Conservation (phyloP, 2,888 invertebrate genomes). For the Gisinianus flammeolus region DNA sequence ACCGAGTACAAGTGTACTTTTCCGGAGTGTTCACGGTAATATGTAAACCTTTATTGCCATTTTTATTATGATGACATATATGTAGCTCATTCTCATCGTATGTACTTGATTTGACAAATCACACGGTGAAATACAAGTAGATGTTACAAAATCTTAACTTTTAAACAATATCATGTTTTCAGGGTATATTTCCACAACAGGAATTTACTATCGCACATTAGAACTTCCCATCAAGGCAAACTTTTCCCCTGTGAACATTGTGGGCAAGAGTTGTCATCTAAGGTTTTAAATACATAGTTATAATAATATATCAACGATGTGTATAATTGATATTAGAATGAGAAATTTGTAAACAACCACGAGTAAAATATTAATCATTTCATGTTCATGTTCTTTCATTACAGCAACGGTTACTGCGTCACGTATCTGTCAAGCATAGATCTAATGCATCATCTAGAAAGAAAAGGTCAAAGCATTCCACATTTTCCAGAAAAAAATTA, state of each 20-base stretch:
- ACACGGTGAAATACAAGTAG: too few relatives aligned
- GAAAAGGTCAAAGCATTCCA: not conserved
- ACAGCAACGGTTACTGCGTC: not conserved
- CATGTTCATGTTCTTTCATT: not conserved
- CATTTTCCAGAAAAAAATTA: not conserved
- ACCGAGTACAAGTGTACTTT: conserved; percentile 39
- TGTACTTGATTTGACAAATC: too few relatives aligned
- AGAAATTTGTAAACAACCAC: too few relatives aligned
- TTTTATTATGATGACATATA: too few relatives aligned
- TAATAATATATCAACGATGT: too few relatives aligned
- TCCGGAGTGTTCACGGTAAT: not conserved
- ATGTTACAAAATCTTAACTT: too few relatives aligned
- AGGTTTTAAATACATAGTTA: conserved; percentile 34
- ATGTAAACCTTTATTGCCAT: not conserved
- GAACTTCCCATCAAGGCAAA: conserved; percentile 45
- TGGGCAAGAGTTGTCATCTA: conserved; percentile 40
- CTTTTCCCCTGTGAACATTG: conserved; percentile 46
- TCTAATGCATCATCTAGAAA: not conserved
- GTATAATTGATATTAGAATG: too few relatives aligned
- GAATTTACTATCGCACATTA: conserved; percentile 50
- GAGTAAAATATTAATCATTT: not conserved
- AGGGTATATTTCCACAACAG: conserved; percentile 48
- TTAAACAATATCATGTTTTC: too few relatives aligned
- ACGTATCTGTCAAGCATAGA: not conserved
- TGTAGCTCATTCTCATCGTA: too few relatives aligned